phyloP scores from a whole-genome alignment of 23 tunicate genomes.

The Phallusia fumigata region DNA sequence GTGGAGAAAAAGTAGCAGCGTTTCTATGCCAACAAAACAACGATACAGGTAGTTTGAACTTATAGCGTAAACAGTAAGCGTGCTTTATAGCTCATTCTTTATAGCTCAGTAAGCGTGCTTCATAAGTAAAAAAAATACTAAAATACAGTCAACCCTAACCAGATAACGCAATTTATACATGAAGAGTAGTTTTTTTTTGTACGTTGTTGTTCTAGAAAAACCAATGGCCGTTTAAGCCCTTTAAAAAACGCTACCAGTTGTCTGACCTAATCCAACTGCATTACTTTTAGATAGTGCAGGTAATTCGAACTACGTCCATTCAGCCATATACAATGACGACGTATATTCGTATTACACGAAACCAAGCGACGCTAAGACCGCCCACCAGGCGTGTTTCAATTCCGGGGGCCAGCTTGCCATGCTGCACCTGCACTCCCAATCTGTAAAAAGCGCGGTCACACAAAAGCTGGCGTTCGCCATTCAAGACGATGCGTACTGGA shows the following conservation, averaged over 20 bases:
- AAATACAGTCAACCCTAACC: not conserved
- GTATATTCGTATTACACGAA: not conserved
- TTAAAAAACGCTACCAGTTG: no score
- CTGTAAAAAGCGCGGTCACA: not conserved
- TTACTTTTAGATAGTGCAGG: not conserved
- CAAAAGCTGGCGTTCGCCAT: not conserved
- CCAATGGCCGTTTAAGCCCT: no score
- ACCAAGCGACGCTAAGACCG: not conserved
- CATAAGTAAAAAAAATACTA: not conserved
- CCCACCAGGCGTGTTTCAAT: not conserved
- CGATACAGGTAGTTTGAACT: not conserved
- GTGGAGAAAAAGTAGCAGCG: constrained; percentile 5
- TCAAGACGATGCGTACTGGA: not conserved
- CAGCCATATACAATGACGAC: not conserved
- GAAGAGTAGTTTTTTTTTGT: no score
- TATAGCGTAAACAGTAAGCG: not conserved
- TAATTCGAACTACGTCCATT: not conserved
- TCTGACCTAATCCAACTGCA: no score
- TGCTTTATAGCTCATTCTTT: not conserved
- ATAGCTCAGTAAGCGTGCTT: not conserved
- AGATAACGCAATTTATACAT: no score
- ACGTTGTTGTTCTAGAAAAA: no score
- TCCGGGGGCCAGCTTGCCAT: not conserved
- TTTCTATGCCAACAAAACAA: not conserved
- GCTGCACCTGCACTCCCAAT: not conserved